phyloP scores from a whole-genome alignment of 1,140 invertebrate species.

The Caenorhabditis tropicalis region DNA sequence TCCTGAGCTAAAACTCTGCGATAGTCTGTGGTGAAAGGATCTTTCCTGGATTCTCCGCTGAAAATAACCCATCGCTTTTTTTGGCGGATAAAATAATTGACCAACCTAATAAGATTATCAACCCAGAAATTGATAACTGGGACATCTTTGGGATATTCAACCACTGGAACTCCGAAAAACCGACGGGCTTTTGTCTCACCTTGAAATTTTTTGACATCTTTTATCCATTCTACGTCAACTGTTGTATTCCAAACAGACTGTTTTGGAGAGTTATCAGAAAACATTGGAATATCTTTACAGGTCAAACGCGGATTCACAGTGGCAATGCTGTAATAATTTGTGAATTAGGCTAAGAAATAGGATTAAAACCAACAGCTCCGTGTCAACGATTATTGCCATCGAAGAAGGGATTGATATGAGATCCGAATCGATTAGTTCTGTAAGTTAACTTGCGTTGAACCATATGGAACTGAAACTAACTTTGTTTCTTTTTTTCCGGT shows the following conservation, averaged over 20 bases:
- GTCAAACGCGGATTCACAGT: not conserved
- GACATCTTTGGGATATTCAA: not conserved
- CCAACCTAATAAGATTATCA: not conserved
- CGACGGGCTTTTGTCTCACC: not conserved
- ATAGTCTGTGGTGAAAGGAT: not conserved
- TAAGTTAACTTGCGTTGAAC: not conserved
- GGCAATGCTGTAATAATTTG: not conserved
- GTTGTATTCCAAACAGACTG: not conserved
- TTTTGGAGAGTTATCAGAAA: not conserved
- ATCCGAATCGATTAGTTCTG: not conserved
- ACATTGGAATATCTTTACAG: not conserved
- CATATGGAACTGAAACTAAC: not conserved
- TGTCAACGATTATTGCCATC: not conserved
- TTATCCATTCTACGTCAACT: not conserved
- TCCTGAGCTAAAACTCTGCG: not conserved
- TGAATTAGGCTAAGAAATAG: not conserved
- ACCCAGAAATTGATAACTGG: slow-evolving; percentile 12
- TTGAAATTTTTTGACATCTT: not conserved
- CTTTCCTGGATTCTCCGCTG: not conserved
- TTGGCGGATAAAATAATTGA: not conserved
- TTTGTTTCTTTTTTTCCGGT: slow-evolving; percentile 17
- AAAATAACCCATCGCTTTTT: not conserved
- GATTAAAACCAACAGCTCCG: not conserved
- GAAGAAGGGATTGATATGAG: slow-evolving; percentile 3
- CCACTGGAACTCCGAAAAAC: slow-evolving; percentile 1